Base-by-base conservation (phyloP, 1,140 invertebrate species). In the Drosophila hydei region DNA sequence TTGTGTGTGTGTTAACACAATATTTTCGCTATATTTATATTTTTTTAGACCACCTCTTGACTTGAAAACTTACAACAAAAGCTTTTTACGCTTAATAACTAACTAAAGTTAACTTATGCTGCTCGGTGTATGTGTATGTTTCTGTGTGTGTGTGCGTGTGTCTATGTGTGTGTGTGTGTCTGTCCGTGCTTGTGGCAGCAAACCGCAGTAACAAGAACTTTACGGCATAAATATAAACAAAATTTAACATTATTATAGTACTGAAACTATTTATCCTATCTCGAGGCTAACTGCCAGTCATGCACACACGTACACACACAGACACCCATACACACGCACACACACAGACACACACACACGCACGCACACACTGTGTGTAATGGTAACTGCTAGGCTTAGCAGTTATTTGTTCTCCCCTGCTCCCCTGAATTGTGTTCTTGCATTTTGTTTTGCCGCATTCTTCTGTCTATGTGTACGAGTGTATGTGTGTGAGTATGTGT, bases 81-180 rank as follows among this genome's bases (percentile, higher is more conserved):
- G 59, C 9, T 19, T 55, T 21, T 21, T 23, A n/a, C 9, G 19
- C 61, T 59, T 58, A 59, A 58, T 65, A 43, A 52, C 47, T 65
- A 72, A 65, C 47, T 72, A 72, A 65, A 47, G 19, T 52, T 72
- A 65, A 65, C 54, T 65, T 65, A 72, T 50, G 61, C 52, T 64
- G 51, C 38, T 51, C 43, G 38, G 68, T 58, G 43, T 68, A 21
- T 51, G 30, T n/a, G n/a, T 21, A 4, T 47, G 56, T 59, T 16
- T 59, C 2, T 38, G 27, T 50, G 30, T 48, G 18, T 25, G 1
- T 48, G 27, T 48, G 8, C 25, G 30, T 48, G 14, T 40, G 8
- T 38, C n/a, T 16, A 16, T 33, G 8, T 50, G 14, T 61, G 14
- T 50, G 11, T 61, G 8, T 25, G 45, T 50, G 27, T 18, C 1